A percentile compares a stretch with the other conserved stretches of the same genome.
These are phyloP conservation scores for Virgularia gustaviana DNA, from an alignment of 92 coral and sea anemone genomes.

Conservation along the genomic window DNA sequence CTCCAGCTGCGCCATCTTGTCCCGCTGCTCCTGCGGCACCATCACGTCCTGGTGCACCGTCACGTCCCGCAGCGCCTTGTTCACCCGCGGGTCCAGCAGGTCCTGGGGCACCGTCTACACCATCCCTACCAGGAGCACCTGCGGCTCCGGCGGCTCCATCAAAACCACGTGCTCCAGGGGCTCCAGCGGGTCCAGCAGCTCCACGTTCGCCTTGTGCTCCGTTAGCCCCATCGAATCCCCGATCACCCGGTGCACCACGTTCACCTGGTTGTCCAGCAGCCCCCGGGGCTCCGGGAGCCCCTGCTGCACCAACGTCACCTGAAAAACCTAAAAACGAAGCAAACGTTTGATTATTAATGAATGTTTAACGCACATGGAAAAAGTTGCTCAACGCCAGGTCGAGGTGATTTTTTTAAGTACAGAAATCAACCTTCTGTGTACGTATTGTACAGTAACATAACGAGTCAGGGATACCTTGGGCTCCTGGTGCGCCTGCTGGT, in stretches of 20 bases:
- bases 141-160: neutral
- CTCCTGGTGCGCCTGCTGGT: neutral
- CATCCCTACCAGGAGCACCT: neutral
- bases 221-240: neutral
- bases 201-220: slow-evolving; percentile 7
- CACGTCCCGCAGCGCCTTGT: slow-evolving; percentile 10
- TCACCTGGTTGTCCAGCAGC: neutral
- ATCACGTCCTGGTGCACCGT: neutral
- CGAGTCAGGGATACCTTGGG: neutral
- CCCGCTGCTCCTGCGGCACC: neutral
- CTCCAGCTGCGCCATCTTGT: neutral
- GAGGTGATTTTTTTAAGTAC: no score
- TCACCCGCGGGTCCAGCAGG: neutral
- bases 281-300: neutral
- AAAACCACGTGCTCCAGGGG: neutral
- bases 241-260: neutral
- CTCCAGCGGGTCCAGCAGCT: neutral
- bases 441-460: no score
- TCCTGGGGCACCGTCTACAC: slow-evolving; percentile 6
- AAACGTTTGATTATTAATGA: no score
- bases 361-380: no score
- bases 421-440: no score
- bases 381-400: no score
- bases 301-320: neutral
- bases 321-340: neutral